Percentiles rank a stretch among this genome's conserved stretches.
These are phyloP conservation scores for Sorex maritimensis DNA, from an alignment of 2,797 vertebrate species.

Conservation along the genomic window DNA sequence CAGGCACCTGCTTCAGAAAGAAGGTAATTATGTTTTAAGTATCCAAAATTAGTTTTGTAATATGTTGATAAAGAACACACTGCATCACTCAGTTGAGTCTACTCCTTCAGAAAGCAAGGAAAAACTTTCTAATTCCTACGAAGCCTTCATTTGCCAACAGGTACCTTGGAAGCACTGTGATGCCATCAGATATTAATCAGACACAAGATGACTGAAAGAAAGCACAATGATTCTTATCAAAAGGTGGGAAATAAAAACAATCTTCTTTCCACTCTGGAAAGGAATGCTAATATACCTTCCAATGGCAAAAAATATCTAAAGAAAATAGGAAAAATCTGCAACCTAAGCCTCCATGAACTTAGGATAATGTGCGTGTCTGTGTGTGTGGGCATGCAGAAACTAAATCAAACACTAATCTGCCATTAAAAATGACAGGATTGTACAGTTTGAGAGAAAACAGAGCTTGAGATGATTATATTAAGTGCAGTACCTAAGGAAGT, in stretches of 20 bases:
- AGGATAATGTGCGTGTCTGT: no score
- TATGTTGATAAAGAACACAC: not conserved
- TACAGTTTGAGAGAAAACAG: no score
- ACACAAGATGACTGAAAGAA: constrained; percentile 12
- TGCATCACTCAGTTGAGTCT: not conserved
- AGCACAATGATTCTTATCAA: constrained; percentile 58
- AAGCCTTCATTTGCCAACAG: constrained; percentile 59
- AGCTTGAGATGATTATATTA: no score
- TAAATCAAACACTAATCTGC: not conserved
- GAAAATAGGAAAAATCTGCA: no score
- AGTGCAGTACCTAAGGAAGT: no score
- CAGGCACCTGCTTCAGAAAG: not conserved
- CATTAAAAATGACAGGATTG: no score
- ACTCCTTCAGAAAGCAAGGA: constrained; percentile 27
- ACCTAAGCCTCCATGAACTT: no score
- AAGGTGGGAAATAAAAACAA: not conserved
- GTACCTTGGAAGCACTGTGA: not conserved
- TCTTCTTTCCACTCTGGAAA: constrained; percentile 21
- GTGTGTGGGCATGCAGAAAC: not conserved
- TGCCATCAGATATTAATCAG: not conserved
- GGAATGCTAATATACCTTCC: constrained; percentile 42
- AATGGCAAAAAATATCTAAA: no score
- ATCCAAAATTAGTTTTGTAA: not conserved
- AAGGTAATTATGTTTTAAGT: constrained; percentile 43
- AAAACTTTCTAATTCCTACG: constrained; percentile 13